Conservation (phyloP, 2,888 invertebrate genomes). For the Baronia brevicornis region DNA sequence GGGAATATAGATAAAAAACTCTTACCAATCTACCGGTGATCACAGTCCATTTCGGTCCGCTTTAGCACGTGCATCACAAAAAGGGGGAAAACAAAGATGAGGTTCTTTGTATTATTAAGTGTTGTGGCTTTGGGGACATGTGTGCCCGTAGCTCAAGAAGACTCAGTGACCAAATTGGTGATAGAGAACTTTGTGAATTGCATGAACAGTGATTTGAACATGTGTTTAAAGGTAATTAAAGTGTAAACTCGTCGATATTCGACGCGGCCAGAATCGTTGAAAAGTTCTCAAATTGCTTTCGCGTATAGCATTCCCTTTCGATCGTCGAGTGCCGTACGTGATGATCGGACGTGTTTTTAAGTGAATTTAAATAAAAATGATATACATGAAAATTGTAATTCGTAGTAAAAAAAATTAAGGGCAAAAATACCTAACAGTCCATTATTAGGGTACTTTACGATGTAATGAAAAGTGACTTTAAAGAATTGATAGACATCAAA, state of each 20-base stretch:
- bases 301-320: too few relatives aligned
- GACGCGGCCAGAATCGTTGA: constrained; percentile 4
- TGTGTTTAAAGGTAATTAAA: constrained; percentile 58
- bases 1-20: constrained; percentile 66
- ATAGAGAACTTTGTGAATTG: constrained; percentile 55
- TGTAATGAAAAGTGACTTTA: constrained; percentile 19
- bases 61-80: constrained; percentile 34
- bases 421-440: too few relatives aligned
- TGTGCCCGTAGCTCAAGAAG: constrained; percentile 48
- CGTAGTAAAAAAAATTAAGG: too few relatives aligned
- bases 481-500: constrained; percentile 9
- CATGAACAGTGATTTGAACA: constrained; percentile 56
- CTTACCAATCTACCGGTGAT: constrained; percentile 52
- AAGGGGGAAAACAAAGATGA: constrained; percentile 41
- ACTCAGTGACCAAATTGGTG: constrained; percentile 46
- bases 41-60: constrained; percentile 59
- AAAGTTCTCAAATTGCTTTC: constrained; percentile 15
- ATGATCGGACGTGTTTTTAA: too few relatives aligned
- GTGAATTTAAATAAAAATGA: too few relatives aligned
- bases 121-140: constrained; percentile 41
- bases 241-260: constrained; percentile 4
- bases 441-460: constrained; percentile 4
- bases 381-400: too few relatives aligned
- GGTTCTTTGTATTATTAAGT: constrained; percentile 49
- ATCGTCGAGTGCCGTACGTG: too few relatives aligned